These are phyloP conservation scores for Plotosus lineatus DNA, from an alignment of 2,113 vertebrate species.

Conservation along the genomic window DNA sequence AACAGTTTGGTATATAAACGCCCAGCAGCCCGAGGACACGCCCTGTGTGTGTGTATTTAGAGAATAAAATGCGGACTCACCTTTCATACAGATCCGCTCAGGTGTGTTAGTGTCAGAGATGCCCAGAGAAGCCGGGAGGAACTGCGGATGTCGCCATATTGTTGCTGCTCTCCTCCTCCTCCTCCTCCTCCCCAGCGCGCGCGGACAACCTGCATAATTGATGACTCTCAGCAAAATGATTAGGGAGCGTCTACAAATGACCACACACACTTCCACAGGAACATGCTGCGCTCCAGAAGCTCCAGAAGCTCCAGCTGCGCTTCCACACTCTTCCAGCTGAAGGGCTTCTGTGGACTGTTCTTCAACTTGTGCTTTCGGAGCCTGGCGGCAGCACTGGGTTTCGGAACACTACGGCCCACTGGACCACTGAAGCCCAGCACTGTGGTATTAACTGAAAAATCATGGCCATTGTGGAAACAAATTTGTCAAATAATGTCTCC, in stretches of 20 bases:
- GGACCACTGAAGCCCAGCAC: no score
- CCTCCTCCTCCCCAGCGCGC: slow-evolving; percentile 78
- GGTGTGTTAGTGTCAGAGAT: slow-evolving; percentile 77
- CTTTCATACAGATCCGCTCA: slow-evolving; percentile 73
- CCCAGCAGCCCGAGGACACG: not conserved
- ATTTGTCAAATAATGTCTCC: no score
- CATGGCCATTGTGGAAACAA: no score
- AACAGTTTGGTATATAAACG: no score
- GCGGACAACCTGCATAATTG: slow-evolving; percentile 84
- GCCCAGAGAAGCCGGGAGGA: slow-evolving; percentile 79
- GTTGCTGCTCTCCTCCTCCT: slow-evolving; percentile 81
- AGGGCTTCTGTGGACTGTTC: not conserved
- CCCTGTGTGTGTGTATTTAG: not conserved
- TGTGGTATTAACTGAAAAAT: no score
- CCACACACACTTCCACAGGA: not conserved
- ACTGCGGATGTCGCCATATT: slow-evolving; percentile 95
- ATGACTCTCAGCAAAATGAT: slow-evolving; percentile 83
- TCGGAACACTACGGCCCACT: no score
- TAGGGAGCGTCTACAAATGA: slow-evolving; percentile 68
- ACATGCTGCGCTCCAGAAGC: not conserved
- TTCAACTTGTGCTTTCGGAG: no score
- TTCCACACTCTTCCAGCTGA: slow-evolving; percentile 9
- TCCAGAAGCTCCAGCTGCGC: not conserved
- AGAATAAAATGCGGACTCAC: slow-evolving; percentile 70
- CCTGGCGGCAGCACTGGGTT: no score